These are phyloP conservation scores for Pachyrhynchus sulphureomaculatus DNA, from an alignment of 1,140 invertebrate species.

Conservation along the genomic window DNA sequence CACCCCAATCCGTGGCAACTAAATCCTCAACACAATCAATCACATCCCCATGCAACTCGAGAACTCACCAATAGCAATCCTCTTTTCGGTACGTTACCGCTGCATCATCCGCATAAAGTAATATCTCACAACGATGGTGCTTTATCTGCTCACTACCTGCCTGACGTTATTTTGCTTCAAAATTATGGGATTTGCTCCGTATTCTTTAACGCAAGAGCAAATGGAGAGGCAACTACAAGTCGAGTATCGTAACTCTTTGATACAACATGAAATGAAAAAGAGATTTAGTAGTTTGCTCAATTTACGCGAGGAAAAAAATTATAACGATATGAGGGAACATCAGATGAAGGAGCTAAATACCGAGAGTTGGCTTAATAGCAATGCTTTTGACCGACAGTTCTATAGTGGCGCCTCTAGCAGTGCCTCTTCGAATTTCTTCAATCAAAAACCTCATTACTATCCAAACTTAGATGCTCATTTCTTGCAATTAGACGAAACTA, in stretches of 20 bases:
- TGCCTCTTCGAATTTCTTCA: slow-evolving; percentile 18
- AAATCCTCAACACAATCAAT: slow-evolving; percentile 9
- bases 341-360: slow-evolving; percentile 30
- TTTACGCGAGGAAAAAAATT: slow-evolving; percentile 29
- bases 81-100: slow-evolving; percentile 40
- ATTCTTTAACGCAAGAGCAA: slow-evolving; percentile 8
- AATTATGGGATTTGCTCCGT: slow-evolving; percentile 35
- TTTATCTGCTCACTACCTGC: slow-evolving; percentile 28
- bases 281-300: slow-evolving; percentile 39
- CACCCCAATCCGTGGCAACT: slow-evolving; percentile 28
- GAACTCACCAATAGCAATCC: slow-evolving; percentile 34
- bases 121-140: background rate
- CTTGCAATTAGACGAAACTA: slow-evolving; percentile 10
- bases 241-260: slow-evolving; percentile 33
- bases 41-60: slow-evolving; percentile 18
- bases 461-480: slow-evolving; percentile 29
- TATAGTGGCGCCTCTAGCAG: slow-evolving; percentile 4
- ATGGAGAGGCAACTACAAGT: slow-evolving; percentile 19
- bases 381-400: slow-evolving; percentile 10
- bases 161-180: slow-evolving; percentile 41
- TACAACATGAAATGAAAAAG: slow-evolving; percentile 37
- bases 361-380: slow-evolving; percentile 27
- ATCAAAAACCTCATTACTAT: slow-evolving; percentile 24
- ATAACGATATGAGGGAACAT: slow-evolving; percentile 9
- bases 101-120: slow-evolving; percentile 5